These are phyloP conservation scores for Stenodera caucasica DNA, from an alignment of 2,888 invertebrate genomes.

Conservation along the genomic window DNA sequence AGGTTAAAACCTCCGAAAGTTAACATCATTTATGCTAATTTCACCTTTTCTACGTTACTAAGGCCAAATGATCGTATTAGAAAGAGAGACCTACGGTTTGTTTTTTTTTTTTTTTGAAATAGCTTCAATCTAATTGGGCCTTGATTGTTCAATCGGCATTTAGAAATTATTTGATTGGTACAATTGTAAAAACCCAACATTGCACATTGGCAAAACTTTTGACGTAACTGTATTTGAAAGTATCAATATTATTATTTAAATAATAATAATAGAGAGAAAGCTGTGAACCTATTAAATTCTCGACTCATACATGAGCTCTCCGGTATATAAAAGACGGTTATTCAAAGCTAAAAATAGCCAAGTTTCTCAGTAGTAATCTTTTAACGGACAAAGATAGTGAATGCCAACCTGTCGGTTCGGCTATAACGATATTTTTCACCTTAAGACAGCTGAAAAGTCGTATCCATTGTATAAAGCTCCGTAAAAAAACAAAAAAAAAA, in stretches of 20 bases:
- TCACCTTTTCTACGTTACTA: conserved; percentile 21
- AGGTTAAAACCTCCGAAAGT: conserved; percentile 30
- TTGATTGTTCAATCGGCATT: background rate
- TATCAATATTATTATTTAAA: conserved; percentile 8
- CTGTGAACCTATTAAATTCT: conserved; percentile 11
- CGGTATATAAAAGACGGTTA: conserved; percentile 10
- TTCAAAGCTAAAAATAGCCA: conserved; percentile 18
- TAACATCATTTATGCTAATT: conserved; percentile 28
- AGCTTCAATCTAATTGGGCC: background rate
- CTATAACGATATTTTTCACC: background rate
- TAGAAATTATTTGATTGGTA: background rate
- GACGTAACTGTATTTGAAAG: conserved; percentile 27
- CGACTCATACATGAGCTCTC: background rate
- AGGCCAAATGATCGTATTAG: conserved; percentile 12
- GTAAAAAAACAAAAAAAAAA: background rate
- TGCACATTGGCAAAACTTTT: conserved; percentile 13
- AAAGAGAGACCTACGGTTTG: conserved; percentile 6
- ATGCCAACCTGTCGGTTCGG: conserved; percentile 7
- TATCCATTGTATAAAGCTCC: background rate
- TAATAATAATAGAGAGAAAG: conserved; percentile 22
- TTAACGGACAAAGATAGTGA: background rate
- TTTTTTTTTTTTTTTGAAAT: too few species aligned
- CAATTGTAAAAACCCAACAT: background rate
- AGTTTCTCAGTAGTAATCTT: background rate
- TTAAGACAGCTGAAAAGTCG: background rate